A percentile compares a stretch with the other conserved stretches of the same genome.
Evolutionary conservation across 2,888 invertebrate genomes (phyloP).

Genomic region (Acrobasis repandana): DNA sequence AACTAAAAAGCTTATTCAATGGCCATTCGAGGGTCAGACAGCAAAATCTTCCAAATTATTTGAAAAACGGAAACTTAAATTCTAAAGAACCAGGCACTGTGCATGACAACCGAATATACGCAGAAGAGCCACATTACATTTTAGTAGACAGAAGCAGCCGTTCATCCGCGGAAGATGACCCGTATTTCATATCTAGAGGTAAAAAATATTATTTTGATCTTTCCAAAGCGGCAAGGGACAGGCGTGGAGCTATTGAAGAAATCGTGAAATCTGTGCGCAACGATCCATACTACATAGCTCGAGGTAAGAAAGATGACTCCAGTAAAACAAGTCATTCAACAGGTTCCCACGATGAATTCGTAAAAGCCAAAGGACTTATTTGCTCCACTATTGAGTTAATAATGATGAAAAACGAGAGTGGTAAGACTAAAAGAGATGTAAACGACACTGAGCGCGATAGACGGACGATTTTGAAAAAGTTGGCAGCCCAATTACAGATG

Average conservation of each 20-base stretch:
- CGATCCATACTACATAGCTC: constrained; percentile 78
- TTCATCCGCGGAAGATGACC: constrained; percentile 68
- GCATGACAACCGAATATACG: constrained; percentile 69
- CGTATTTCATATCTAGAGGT: constrained; percentile 68
- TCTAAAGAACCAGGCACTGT: constrained; percentile 55
- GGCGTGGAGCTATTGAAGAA: constrained; percentile 71
- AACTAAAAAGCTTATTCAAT: constrained; percentile 52
- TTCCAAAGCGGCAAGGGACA: constrained; percentile 54
- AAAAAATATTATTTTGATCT: constrained; percentile 57
- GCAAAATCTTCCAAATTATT: constrained; percentile 23
- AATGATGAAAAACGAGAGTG: constrained; percentile 40
- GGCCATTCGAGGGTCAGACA: constrained; percentile 36
- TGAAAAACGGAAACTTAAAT: constrained; percentile 26
- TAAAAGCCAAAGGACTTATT: constrained; percentile 62
- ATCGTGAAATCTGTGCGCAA: constrained; percentile 74
- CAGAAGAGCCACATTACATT: constrained; percentile 81
- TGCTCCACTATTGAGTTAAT: constrained; percentile 63
- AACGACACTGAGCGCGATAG: constrained; percentile 65
- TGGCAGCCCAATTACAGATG: constrained; percentile 68
- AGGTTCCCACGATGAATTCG: constrained; percentile 40
- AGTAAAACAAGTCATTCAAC: constrained; percentile 42
- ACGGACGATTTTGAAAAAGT: constrained; percentile 65
- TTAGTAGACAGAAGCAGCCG: constrained; percentile 73
- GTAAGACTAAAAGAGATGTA: constrained; percentile 59
- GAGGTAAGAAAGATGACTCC: constrained; percentile 73